Conservation (phyloP, 2,113 vertebrate species). For the Chelonoidis abingdonii region DNA sequence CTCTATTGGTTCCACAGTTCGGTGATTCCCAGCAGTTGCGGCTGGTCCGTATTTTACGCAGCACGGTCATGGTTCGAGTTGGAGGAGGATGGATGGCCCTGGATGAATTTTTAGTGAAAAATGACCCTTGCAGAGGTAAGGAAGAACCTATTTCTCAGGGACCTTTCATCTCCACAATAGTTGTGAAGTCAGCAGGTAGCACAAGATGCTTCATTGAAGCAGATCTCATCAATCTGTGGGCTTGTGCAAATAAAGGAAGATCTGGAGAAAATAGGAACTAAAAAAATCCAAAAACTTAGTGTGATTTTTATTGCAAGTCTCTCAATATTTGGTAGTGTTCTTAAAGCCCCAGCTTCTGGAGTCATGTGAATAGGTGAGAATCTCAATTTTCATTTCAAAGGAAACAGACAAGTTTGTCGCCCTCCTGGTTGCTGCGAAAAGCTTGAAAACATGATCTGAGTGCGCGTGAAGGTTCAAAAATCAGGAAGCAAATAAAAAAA, state of each 20-base stretch:
- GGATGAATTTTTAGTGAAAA: conserved; percentile 98
- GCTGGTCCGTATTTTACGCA: conserved; percentile 96
- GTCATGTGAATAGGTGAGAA: rapidly evolving
- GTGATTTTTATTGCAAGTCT: not conserved
- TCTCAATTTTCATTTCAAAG: not conserved
- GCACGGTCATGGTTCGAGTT: conserved; percentile 98
- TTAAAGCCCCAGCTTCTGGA: not conserved
- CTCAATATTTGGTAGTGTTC: rapidly evolving
- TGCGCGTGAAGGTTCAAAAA: not conserved
- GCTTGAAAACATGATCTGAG: not conserved
- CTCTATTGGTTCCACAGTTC: conserved; percentile 83
- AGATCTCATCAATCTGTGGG: not conserved
- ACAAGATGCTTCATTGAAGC: not conserved
- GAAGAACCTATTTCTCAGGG: rapidly evolving
- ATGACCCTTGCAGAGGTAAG: conserved; percentile 98
- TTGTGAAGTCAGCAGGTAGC: not conserved
- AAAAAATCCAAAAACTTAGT: not conserved
- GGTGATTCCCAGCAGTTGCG: conserved; percentile 99
- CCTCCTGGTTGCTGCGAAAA: not conserved
- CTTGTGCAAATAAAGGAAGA: not conserved
- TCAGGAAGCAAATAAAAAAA: not conserved
- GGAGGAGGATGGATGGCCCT: conserved; percentile 99
- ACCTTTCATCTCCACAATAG: not conserved
- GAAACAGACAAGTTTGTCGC: not conserved
- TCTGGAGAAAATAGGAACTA: not conserved